Percentiles rank a stretch among this genome's conserved stretches.
These are phyloP conservation scores for Rhea americana DNA, from an alignment of 2,113 vertebrate genomes.

Conservation along the genomic window DNA sequence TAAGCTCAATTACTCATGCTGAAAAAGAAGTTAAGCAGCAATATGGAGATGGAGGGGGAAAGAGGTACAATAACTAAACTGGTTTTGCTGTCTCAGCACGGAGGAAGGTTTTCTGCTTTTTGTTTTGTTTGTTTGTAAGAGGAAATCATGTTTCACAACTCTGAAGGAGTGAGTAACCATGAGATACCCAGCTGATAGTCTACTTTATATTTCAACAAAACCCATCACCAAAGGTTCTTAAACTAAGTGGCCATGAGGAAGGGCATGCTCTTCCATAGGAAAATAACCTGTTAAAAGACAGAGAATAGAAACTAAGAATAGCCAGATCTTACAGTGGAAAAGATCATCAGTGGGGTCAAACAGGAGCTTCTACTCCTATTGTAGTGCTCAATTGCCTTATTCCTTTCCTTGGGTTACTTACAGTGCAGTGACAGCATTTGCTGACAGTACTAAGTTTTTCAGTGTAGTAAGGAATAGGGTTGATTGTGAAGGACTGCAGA, in stretches of 20 bases:
- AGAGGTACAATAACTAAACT: not conserved
- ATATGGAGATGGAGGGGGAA: not conserved
- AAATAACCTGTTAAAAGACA: no score
- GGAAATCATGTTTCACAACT: not conserved
- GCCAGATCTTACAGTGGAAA: no score
- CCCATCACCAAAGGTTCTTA: not conserved
- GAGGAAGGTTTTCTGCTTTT: not conserved
- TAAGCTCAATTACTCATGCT: not conserved
- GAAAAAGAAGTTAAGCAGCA: not conserved
- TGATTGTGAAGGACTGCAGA: no score
- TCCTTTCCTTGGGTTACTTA: no score
- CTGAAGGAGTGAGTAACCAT: rapidly evolving
- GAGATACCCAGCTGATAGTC: not conserved
- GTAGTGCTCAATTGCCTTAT: no score
- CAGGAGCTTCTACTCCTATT: no score
- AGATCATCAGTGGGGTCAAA: no score
- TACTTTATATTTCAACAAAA: not conserved
- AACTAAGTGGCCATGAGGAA: not conserved
- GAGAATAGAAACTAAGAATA: no score
- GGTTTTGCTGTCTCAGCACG: not conserved
- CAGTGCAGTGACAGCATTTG: no score
- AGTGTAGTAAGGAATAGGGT: no score
- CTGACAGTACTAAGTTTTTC: no score
- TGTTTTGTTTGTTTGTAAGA: not conserved
- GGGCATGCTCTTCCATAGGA: not conserved